These are phyloP conservation scores for Abrostola triplasia DNA, from an alignment of 2,888 invertebrate genomes.

Conservation along the genomic window DNA sequence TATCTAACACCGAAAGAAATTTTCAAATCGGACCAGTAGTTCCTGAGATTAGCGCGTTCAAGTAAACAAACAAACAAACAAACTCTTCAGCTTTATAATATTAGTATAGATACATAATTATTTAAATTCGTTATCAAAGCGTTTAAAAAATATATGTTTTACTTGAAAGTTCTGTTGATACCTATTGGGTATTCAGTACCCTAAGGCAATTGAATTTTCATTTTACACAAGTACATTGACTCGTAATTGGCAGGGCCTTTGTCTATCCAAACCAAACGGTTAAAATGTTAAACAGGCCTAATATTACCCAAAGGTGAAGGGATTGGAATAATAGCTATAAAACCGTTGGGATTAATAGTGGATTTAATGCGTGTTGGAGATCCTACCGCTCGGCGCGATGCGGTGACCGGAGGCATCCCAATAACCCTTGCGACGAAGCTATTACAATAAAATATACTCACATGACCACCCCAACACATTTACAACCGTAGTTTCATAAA, in stretches of 20 bases:
- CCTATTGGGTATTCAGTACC: no score
- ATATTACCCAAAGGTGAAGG: slow-evolving; percentile 45
- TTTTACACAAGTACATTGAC: neutral
- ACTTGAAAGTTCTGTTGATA: no score
- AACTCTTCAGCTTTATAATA: no score
- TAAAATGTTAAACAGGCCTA: slow-evolving; percentile 55
- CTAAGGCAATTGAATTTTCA: slow-evolving; percentile 3
- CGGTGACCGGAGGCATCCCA: slow-evolving; percentile 34
- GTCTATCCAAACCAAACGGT: slow-evolving; percentile 29
- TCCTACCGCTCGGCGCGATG: slow-evolving; percentile 32
- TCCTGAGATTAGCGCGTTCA: no score
- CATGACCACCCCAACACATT: slow-evolving; percentile 9
- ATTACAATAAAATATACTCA: slow-evolving; percentile 11
- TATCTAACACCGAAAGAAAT: no score
- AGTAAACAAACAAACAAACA: no score
- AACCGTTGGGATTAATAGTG: slow-evolving; percentile 52
- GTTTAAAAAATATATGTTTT: no score
- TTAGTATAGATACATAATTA: no score
- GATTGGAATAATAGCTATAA: slow-evolving; percentile 47
- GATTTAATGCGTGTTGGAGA: slow-evolving; percentile 49
- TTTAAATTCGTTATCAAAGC: no score
- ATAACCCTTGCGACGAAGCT: slow-evolving; percentile 18
- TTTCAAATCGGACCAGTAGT: no score
- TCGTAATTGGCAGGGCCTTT: slow-evolving; percentile 3
- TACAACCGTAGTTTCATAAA: neutral